Conservation (phyloP, 2,888 invertebrate species). For the Mimachlamys varia region DNA sequence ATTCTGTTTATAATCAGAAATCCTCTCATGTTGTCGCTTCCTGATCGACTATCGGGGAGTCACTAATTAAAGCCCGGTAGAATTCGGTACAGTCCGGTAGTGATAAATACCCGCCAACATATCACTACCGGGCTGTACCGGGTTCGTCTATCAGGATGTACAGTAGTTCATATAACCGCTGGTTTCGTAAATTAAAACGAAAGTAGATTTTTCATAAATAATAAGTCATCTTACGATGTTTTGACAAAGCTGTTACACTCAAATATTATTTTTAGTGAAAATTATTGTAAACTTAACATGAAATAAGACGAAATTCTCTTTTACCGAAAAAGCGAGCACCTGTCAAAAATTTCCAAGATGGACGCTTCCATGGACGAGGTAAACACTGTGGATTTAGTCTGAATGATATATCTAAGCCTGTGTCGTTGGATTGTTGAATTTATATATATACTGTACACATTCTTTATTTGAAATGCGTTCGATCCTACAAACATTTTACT, state of each 20-base stretch:
- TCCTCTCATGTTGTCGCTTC: slow-evolving; percentile 85
- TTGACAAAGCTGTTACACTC: too few relatives aligned
- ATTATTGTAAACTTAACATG: too few relatives aligned
- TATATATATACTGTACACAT: background rate
- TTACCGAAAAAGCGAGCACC: background rate
- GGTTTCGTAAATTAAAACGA: slow-evolving; percentile 1
- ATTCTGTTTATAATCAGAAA: slow-evolving; percentile 88
- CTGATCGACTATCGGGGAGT: background rate
- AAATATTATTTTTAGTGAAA: too few relatives aligned
- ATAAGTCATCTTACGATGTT: too few relatives aligned
- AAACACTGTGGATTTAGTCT: background rate
- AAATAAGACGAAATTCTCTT: background rate
- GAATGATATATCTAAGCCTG: background rate
- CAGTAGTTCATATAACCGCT: too few relatives aligned
- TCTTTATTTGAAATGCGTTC: background rate
- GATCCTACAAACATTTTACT: background rate
- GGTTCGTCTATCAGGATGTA: too few relatives aligned
- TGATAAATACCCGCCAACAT: too few relatives aligned
- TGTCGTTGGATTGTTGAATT: background rate
- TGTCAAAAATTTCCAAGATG: slow-evolving; percentile 20
- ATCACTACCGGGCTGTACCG: too few relatives aligned
- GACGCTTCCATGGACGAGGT: slow-evolving; percentile 36
- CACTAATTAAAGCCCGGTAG: too few relatives aligned
- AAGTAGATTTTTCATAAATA: background rate
- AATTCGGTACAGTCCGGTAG: too few relatives aligned